These are phyloP conservation scores for Augochlora pura DNA, from an alignment of 1,140 invertebrate genomes.

Conservation along the genomic window DNA sequence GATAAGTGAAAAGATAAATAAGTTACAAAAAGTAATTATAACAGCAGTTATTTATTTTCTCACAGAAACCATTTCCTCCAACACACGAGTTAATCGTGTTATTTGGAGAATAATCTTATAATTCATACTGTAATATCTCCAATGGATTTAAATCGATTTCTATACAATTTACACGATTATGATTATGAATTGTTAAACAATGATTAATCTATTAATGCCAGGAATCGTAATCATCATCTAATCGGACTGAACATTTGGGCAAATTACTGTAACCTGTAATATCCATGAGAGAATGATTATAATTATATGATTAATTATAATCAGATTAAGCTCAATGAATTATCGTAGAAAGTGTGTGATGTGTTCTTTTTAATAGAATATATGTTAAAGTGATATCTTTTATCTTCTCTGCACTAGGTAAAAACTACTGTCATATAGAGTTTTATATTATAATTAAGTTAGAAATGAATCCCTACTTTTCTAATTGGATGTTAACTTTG, in stretches of 20 bases:
- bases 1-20: constrained; percentile 3
- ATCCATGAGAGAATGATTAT: neutral
- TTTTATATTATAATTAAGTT: too few relatives aligned
- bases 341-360: too few relatives aligned
- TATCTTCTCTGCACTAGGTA: too few relatives aligned
- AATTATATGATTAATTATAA: neutral
- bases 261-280: neutral
- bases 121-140: neutral
- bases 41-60: neutral
- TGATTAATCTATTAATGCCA: neutral
- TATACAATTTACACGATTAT: neutral
- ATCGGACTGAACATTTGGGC: too few relatives aligned
- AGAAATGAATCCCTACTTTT: too few relatives aligned
- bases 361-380: too few relatives aligned
- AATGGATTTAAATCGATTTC: neutral
- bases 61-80: neutral
- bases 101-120: neutral
- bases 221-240: neutral
- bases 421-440: too few relatives aligned
- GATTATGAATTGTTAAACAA: neutral
- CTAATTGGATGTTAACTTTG: too few relatives aligned
- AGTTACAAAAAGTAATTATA: constrained; percentile 1
- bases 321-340: too few relatives aligned
- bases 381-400: too few relatives aligned
- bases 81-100: neutral